Conservation (phyloP, 2,888 invertebrate species). For the Tethea ocularis region DNA sequence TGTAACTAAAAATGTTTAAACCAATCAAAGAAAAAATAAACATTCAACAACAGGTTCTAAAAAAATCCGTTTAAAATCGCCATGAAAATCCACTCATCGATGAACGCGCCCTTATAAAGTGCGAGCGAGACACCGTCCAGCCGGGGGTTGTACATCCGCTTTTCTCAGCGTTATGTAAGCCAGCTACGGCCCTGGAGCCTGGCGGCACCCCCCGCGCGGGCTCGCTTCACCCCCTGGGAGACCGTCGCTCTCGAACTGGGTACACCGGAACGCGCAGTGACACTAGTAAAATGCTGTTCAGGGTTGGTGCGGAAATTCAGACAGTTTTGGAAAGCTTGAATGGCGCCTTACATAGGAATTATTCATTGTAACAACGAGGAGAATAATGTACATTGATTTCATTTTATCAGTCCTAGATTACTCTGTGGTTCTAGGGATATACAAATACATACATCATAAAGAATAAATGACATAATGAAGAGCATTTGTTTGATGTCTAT, state of each 20-base stretch:
- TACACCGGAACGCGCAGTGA: conserved; percentile 15
- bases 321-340: neutral
- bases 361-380: too few relatives aligned
- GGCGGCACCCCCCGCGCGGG: conserved; percentile 46
- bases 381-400: too few relatives aligned
- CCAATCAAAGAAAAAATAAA: too few relatives aligned
- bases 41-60: too few relatives aligned
- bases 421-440: too few relatives aligned
- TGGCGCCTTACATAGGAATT: neutral
- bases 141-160: conserved; percentile 73
- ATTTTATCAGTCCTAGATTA: too few relatives aligned
- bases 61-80: conserved; percentile 30
- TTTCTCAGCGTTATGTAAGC: conserved; percentile 81
- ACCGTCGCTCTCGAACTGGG: conserved; percentile 28
- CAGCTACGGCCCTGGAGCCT: conserved; percentile 79
- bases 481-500: too few relatives aligned
- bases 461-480: too few relatives aligned
- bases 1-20: too few relatives aligned
- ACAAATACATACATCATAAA: too few relatives aligned
- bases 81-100: conserved; percentile 37
- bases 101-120: conserved; percentile 45
- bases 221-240: conserved; percentile 25
- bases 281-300: conserved; percentile 18
- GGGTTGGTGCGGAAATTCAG: neutral
- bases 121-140: conserved; percentile 64